Conservation (phyloP, 1,140 invertebrate genomes). For the Aphis gossypii region DNA sequence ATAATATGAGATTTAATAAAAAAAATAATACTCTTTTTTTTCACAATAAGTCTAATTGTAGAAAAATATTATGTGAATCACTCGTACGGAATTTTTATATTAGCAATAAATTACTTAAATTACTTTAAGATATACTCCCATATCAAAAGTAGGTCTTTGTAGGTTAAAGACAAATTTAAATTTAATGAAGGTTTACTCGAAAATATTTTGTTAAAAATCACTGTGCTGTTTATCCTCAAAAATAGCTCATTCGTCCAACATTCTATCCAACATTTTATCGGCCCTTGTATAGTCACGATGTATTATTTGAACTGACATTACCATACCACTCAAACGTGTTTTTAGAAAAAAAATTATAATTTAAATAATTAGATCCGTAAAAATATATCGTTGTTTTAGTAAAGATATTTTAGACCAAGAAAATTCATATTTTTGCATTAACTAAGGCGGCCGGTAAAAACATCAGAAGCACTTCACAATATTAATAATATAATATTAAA, state of each 20-base stretch:
- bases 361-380: background rate
- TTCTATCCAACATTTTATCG: too few species aligned
- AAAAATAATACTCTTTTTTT: background rate
- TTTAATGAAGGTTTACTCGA: too few species aligned
- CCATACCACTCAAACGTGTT: background rate
- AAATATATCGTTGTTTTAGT: background rate
- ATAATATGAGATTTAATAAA: too few species aligned
- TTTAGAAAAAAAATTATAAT: background rate
- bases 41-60: background rate
- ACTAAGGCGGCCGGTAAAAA: background rate
- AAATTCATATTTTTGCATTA: background rate
- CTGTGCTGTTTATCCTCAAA: background rate
- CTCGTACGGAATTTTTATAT: background rate
- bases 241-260: background rate
- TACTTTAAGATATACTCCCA: too few species aligned
- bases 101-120: background rate
- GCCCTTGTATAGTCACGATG: too few species aligned
- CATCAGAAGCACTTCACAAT: background rate
- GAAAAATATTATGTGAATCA: background rate
- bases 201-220: too few species aligned
- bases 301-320: too few species aligned
- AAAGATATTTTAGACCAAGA: background rate
- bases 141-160: too few species aligned
- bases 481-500: background rate
- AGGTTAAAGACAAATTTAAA: too few species aligned